Percentiles rank a stretch among this genome's conserved stretches.
Evolutionary conservation across 2,888 invertebrate species (phyloP).

Genomic region (Aricia artaxerxes): DNA sequence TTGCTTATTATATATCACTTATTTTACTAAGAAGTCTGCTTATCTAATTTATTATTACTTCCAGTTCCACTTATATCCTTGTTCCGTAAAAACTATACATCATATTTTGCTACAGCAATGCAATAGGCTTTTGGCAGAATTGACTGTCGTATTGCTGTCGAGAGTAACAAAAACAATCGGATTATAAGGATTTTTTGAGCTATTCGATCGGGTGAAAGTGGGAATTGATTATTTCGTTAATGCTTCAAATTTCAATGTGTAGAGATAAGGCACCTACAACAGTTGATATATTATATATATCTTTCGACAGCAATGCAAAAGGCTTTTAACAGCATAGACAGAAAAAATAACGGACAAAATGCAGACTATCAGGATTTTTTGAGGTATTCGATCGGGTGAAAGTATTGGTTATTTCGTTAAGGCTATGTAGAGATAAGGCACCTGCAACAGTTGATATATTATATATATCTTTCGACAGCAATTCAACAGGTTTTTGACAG

Average conservation of each 20-base stretch:
- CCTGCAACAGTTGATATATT: constrained; percentile 33
- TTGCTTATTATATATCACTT: not conserved
- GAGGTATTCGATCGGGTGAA: not conserved
- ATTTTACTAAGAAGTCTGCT: not conserved
- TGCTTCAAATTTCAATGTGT: constrained; percentile 6
- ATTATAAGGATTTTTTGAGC: not conserved
- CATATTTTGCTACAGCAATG: no score
- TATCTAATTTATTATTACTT: no score
- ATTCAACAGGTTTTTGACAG: no score
- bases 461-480: no score
- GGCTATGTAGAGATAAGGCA: constrained; percentile 33
- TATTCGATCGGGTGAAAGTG: constrained; percentile 2
- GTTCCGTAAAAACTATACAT: no score
- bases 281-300: constrained; percentile 32
- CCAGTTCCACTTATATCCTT: no score
- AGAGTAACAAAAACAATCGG: no score
- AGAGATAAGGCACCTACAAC: constrained; percentile 38
- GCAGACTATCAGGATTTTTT: not conserved
- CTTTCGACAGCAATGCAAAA: no score
- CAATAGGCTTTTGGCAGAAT: no score
- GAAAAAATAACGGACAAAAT: no score
- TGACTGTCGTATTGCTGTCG: not conserved
- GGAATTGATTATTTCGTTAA: not conserved
- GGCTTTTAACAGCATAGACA: no score
- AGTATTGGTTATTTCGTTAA: constrained; percentile 5